Percentiles rank a stretch among this genome's conserved stretches.
phyloP scores from a whole-genome alignment of 2,888 invertebrate species.

The Galerucella nymphaeae region DNA sequence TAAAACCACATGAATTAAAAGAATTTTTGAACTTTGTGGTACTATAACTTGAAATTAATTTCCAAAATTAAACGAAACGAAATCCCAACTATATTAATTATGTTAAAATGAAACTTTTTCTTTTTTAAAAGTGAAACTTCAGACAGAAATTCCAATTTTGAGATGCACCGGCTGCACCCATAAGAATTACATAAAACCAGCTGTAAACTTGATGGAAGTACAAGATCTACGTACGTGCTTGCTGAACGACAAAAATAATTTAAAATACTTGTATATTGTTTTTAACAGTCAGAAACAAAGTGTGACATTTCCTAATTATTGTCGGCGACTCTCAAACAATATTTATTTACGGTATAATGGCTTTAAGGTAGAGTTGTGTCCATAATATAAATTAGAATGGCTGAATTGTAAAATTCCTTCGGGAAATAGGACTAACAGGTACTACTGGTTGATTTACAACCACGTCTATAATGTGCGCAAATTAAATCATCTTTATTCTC shows the following conservation, averaged over 20 bases:
- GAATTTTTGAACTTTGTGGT: too few species aligned
- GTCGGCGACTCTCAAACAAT: background rate
- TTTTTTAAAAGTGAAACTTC: conserved; percentile 5
- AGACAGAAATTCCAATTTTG: conserved; percentile 1
- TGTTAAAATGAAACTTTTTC: background rate
- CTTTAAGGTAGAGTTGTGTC: background rate
- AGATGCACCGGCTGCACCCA: conserved; percentile 10
- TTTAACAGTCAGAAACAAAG: background rate
- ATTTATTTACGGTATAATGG: background rate
- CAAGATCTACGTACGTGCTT: background rate
- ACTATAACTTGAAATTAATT: too few species aligned
- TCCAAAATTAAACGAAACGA: too few species aligned
- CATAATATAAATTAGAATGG: background rate
- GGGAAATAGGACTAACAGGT: too few species aligned
- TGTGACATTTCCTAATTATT: background rate
- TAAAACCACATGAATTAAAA: too few species aligned
- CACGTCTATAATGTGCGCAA: background rate
- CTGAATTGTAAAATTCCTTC: too few species aligned
- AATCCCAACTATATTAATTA: background rate
- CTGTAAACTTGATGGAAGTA: background rate
- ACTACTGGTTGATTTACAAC: background rate
- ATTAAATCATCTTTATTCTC: background rate
- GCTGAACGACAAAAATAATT: background rate
- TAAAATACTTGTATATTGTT: background rate
- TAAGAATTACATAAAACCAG: background rate